phyloP scores from a whole-genome alignment of 2,113 vertebrate genomes.

The Caranx melampygus region DNA sequence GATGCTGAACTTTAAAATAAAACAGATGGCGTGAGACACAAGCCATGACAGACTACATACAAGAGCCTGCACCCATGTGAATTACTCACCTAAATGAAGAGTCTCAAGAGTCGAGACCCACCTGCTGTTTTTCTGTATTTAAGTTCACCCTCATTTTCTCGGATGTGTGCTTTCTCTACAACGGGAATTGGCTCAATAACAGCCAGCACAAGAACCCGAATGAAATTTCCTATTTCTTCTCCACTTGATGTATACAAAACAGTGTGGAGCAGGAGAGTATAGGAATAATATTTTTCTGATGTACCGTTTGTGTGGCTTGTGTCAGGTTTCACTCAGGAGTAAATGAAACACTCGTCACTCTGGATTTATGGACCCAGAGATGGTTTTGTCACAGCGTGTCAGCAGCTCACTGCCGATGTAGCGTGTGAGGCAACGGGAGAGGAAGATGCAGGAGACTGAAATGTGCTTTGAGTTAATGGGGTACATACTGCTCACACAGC shows the following conservation, averaged over 20 bases:
- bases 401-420: slow-evolving; percentile 30
- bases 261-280: slow-evolving; percentile 12
- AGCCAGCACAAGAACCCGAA: slow-evolving; percentile 17
- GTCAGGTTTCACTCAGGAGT: slow-evolving; percentile 37
- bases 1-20: no score
- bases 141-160: slow-evolving; percentile 27
- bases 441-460: slow-evolving; percentile 45
- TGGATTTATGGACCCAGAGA: slow-evolving; percentile 64
- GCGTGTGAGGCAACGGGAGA: slow-evolving; percentile 13
- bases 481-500: slow-evolving; percentile 35
- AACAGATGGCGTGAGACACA: no score
- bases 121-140: slow-evolving; percentile 38
- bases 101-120: slow-evolving; percentile 13
- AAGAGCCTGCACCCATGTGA: slow-evolving; percentile 28
- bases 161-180: slow-evolving; percentile 18
- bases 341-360: slow-evolving; percentile 62
- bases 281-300: slow-evolving; percentile 47
- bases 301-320: slow-evolving; percentile 30
- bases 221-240: slow-evolving; percentile 30
- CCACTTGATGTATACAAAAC: slow-evolving; percentile 27
- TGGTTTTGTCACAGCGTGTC: slow-evolving; percentile 22
- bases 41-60: not conserved
- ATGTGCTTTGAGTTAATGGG: slow-evolving; percentile 65
- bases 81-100: slow-evolving; percentile 36
- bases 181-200: slow-evolving; percentile 32